Conservation (phyloP, 2,113 vertebrate species). For the Butorides virescens region DNA sequence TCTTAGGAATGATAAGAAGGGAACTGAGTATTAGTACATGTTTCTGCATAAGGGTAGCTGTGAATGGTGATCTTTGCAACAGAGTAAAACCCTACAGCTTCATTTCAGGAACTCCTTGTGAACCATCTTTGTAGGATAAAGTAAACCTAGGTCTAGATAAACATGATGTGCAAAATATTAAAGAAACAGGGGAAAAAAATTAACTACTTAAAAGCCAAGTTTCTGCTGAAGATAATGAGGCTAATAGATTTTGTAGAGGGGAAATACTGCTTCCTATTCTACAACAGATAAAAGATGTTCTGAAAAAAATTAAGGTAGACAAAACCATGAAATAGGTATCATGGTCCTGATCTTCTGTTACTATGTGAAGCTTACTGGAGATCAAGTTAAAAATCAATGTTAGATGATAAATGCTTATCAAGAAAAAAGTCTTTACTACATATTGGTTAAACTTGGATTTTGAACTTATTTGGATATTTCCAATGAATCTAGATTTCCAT, state of each 20-base stretch:
- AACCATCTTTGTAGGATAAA: neutral
- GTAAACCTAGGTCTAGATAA: neutral
- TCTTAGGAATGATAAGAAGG: constrained; percentile 40
- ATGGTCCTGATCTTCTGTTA: neutral
- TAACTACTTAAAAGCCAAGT: neutral
- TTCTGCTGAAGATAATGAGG: neutral
- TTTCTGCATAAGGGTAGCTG: constrained; percentile 13
- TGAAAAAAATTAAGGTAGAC: neutral
- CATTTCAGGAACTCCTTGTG: neutral
- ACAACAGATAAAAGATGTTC: neutral
- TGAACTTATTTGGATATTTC: neutral
- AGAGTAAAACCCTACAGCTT: neutral
- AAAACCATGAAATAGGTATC: neutral
- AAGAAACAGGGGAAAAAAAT: neutral
- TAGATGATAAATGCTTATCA: neutral
- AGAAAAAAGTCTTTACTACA: neutral
- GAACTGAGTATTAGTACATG: constrained; percentile 4
- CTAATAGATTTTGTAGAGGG: neutral
- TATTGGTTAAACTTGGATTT: neutral
- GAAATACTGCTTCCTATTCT: neutral
- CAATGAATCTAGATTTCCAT: neutral
- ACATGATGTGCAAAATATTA: neutral
- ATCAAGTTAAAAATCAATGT: neutral
- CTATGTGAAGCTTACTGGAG: neutral
- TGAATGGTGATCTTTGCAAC: neutral